phyloP scores from a whole-genome alignment of 2,888 invertebrate genomes.

The Dasysyrphus albostriatus region DNA sequence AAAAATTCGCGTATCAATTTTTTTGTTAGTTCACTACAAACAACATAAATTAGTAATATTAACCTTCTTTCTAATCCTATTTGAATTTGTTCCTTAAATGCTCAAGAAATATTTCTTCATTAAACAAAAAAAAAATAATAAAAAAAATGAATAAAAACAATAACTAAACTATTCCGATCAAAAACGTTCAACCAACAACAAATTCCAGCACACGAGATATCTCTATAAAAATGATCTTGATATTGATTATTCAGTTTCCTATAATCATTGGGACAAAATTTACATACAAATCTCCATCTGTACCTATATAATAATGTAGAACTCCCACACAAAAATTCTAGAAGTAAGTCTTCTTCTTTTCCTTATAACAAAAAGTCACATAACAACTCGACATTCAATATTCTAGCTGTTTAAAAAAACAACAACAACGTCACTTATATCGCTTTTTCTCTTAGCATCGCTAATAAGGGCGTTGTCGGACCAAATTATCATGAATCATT shows the following conservation, averaged over 20 bases:
- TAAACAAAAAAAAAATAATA: neutral
- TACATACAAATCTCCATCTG: conserved; percentile 13
- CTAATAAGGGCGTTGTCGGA: conserved; percentile 71
- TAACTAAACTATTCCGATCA: neutral
- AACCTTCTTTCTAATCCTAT: no score
- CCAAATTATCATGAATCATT: conserved; percentile 65
- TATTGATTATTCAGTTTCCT: neutral
- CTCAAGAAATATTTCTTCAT: no score
- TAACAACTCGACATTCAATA: conserved; percentile 2
- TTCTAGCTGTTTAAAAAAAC: neutral
- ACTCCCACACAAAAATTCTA: conserved; percentile 54
- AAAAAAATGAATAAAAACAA: no score
- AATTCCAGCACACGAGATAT: neutral
- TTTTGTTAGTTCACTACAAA: no score
- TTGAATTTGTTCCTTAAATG: neutral
- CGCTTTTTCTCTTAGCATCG: conserved; percentile 63
- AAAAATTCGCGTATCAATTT: no score
- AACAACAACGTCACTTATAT: conserved; percentile 28
- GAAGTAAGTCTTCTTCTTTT: conserved; percentile 40
- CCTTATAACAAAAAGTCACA: conserved; percentile 5
- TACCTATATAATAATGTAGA: neutral
- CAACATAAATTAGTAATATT: no score
- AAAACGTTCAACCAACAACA: neutral
- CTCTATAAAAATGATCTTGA: neutral
- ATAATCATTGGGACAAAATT: conserved; percentile 7